A percentile compares a stretch with the other conserved stretches of the same genome.
Conservation (phyloP, 2,888 invertebrate species). For the Sarcophaga rosellei region DNA sequence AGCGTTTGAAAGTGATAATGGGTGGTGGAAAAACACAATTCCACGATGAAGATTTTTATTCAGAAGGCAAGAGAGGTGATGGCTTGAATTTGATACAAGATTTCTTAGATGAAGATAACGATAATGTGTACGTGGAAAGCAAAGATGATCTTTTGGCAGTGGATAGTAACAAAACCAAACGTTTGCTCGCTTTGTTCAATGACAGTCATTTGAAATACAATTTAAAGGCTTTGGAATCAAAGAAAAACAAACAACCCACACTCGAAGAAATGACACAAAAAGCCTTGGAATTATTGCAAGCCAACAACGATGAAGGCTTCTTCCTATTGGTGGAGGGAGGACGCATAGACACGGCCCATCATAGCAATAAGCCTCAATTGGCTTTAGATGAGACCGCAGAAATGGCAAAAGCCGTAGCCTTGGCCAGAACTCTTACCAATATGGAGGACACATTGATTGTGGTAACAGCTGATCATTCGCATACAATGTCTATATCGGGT, state of each 20-base stretch:
- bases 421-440: conserved; percentile 84
- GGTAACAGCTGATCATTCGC: conserved; percentile 91
- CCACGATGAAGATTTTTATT: conserved; percentile 82
- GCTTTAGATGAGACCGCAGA: conserved; percentile 83
- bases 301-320: conserved; percentile 86
- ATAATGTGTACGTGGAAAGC: conserved; percentile 82
- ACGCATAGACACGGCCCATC: conserved; percentile 79
- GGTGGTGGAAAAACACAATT: conserved; percentile 89
- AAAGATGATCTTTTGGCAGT: conserved; percentile 81
- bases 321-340: conserved; percentile 89
- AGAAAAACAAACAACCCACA: conserved; percentile 82
- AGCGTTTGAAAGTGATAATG: conserved; percentile 86
- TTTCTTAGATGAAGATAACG: conserved; percentile 83
- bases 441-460: conserved; percentile 89
- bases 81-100: conserved; percentile 85
- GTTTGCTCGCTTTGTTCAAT: conserved; percentile 86
- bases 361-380: conserved; percentile 75
- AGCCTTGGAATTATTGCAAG: conserved; percentile 86
- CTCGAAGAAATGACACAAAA: conserved; percentile 89
- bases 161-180: conserved; percentile 82
- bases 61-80: conserved; percentile 83
- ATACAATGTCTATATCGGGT: conserved; percentile 88
- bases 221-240: conserved; percentile 77
- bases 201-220: conserved; percentile 85
- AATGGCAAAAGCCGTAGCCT: conserved; percentile 87